These are phyloP conservation scores for Meliscaeva auricollis DNA, from an alignment of 2,888 invertebrate species.

Conservation along the genomic window DNA sequence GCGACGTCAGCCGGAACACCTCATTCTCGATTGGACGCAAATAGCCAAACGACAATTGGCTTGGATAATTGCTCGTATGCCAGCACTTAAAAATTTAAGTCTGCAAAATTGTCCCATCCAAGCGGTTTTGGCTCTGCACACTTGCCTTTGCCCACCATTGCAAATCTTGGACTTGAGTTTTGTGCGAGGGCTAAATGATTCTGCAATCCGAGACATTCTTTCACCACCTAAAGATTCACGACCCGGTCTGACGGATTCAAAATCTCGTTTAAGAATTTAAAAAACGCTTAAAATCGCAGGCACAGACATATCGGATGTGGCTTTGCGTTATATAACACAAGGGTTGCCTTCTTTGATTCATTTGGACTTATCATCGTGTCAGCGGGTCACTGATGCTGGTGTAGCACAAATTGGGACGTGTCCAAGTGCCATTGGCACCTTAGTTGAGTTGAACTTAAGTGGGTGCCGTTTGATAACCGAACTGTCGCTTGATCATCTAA, in stretches of 20 bases:
- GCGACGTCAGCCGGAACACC: conserved; percentile 92
- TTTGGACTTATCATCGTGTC: conserved; percentile 94
- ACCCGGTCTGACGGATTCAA: conserved; percentile 90
- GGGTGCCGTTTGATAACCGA: conserved; percentile 93
- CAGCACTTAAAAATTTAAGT: conserved; percentile 92
- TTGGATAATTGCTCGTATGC: conserved; percentile 95
- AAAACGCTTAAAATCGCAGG: conserved; percentile 92
- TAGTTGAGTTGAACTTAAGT: conserved; percentile 91
- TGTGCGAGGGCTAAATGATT: conserved; percentile 93
- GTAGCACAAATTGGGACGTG: conserved; percentile 93
- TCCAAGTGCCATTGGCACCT: conserved; percentile 87
- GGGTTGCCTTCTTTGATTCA: conserved; percentile 90
- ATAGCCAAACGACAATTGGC: conserved; percentile 94
- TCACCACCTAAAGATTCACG: conserved; percentile 94
- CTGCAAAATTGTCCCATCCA: conserved; percentile 91
- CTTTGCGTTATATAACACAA: conserved; percentile 88
- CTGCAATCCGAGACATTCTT: conserved; percentile 92
- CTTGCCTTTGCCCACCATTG: conserved; percentile 92
- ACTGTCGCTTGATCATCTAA: conserved; percentile 91
- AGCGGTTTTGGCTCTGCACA: conserved; percentile 91
- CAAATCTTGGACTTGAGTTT: conserved; percentile 93
- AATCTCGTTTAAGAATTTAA: conserved; percentile 91
- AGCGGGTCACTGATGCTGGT: conserved; percentile 94
- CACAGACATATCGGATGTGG: conserved; percentile 95
- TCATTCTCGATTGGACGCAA: conserved; percentile 95